Evolutionary conservation across 2,113 vertebrate genomes (phyloP).

Genomic region (Drymodes brunneopygia): DNA sequence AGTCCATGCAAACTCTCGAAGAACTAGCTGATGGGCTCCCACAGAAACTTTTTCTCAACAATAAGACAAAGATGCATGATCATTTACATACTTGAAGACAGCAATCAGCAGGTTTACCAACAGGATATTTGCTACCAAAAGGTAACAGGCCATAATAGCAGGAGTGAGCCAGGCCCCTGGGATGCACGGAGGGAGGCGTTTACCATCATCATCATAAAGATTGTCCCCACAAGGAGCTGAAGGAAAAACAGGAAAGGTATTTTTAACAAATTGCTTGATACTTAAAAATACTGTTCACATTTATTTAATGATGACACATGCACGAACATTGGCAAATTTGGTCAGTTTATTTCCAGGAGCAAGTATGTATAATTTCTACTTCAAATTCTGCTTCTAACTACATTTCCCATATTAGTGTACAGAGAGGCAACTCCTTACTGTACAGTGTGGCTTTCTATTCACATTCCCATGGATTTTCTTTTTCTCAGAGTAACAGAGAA

Average conservation of each 20-base stretch:
- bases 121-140: slow-evolving; percentile 96
- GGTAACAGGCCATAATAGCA: slow-evolving; percentile 97
- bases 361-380: background rate
- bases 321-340: background rate
- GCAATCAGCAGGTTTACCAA: slow-evolving; percentile 97
- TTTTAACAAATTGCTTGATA: background rate
- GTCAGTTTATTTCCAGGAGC: background rate
- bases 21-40: background rate
- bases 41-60: background rate
- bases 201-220: slow-evolving; percentile 94
- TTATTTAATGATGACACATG: background rate
- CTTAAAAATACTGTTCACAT: background rate
- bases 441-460: background rate
- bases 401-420: background rate
- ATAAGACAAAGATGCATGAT: background rate
- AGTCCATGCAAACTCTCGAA: background rate
- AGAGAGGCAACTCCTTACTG: background rate
- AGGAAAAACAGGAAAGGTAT: background rate
- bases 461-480: background rate
- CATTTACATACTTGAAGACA: slow-evolving; percentile 89
- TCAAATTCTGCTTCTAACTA: background rate
- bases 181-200: slow-evolving; percentile 94
- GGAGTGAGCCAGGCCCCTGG: slow-evolving; percentile 98
- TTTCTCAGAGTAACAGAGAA: background rate
- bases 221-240: slow-evolving; percentile 97